These are phyloP conservation scores for Scaptomyza flava DNA, from an alignment of 2,888 invertebrate species.

Conservation along the genomic window DNA sequence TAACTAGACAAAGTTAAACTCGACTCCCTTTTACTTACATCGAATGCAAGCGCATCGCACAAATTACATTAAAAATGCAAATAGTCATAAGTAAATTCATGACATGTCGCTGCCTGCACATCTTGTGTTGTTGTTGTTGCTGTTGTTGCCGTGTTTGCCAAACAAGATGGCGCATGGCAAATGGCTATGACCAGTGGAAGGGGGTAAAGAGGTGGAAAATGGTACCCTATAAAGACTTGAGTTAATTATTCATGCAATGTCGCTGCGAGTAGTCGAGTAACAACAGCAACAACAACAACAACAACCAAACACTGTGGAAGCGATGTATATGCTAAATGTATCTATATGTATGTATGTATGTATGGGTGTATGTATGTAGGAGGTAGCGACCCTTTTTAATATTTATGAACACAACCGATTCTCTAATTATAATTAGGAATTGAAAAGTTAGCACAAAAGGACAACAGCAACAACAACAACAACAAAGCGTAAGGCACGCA, in stretches of 20 bases:
- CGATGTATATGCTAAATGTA: not conserved
- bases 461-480: conserved; percentile 47
- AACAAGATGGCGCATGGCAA: conserved; percentile 74
- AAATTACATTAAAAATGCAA: conserved; percentile 79
- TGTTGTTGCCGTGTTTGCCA: conserved; percentile 50
- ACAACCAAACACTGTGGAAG: conserved; percentile 42
- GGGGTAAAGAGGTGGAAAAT: conserved; percentile 4
- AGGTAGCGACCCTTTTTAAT: conserved; percentile 73
- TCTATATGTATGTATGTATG: not conserved
- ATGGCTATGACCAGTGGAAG: conserved; percentile 21
- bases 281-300: conserved; percentile 36
- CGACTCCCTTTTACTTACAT: conserved; percentile 4
- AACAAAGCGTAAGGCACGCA: conserved; percentile 67
- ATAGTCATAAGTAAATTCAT: conserved; percentile 77
- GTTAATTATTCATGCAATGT: conserved; percentile 80
- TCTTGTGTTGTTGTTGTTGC: conserved; percentile 40
- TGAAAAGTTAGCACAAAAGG: conserved; percentile 81
- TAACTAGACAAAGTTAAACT: not conserved
- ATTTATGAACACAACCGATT: conserved; percentile 81
- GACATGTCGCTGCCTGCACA: conserved; percentile 67
- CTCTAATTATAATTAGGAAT: conserved; percentile 83
- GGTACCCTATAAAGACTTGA: conserved; percentile 63
- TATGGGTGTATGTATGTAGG: conserved; percentile 8
- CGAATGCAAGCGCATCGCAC: conserved; percentile 49
- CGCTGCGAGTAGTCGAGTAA: conserved; percentile 64